Percentiles rank a stretch among this genome's conserved stretches.
Conservation (phyloP, 2,888 invertebrate genomes). For the Polylopha cassiicola region DNA sequence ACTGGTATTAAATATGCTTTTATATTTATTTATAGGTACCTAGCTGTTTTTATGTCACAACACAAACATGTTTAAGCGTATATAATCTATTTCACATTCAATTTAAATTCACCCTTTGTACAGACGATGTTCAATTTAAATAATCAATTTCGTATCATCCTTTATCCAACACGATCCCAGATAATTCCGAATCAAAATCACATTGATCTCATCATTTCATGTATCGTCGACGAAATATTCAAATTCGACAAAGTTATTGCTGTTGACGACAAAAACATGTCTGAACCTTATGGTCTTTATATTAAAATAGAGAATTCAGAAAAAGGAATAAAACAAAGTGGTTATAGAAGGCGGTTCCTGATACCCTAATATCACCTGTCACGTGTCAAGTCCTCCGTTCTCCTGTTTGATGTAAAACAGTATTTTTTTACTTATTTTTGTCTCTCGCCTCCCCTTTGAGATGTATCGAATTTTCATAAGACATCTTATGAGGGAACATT, state of each 20-base stretch:
- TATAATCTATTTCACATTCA: no score
- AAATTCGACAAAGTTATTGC: slow-evolving; percentile 7
- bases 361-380: slow-evolving; percentile 32
- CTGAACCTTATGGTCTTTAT: not conserved
- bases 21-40: slow-evolving; percentile 2
- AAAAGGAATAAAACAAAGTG: not conserved
- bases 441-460: slow-evolving; percentile 28
- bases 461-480: slow-evolving; percentile 48
- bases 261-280: slow-evolving; percentile 3
- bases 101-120: no score
- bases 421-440: slow-evolving; percentile 30
- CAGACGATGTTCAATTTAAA: slow-evolving; percentile 6
- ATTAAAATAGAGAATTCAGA: not conserved
- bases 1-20: no score
- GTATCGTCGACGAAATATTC: slow-evolving; percentile 11
- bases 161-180: slow-evolving; percentile 18
- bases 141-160: slow-evolving; percentile 17
- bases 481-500: slow-evolving; percentile 32
- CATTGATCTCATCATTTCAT: slow-evolving; percentile 16
- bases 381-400: slow-evolving; percentile 33
- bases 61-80: no score
- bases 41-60: slow-evolving; percentile 5
- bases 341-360: slow-evolving; percentile 14
- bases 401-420: slow-evolving; percentile 37
- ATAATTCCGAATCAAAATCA: slow-evolving; percentile 28